Conservation (phyloP, 2,888 invertebrate genomes). For the Pachydiplax longipennis region DNA sequence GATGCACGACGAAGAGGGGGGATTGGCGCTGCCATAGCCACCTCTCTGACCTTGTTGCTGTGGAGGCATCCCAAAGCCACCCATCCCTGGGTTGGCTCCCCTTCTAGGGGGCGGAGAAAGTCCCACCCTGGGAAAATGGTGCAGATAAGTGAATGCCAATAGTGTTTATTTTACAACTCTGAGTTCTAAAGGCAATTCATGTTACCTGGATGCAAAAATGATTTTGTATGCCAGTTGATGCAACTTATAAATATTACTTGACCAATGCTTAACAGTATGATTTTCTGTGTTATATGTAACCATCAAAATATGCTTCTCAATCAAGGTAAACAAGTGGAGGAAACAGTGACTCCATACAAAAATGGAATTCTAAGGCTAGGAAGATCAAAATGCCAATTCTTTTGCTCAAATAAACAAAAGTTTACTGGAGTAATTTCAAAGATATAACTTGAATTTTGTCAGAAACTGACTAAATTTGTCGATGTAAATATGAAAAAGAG, state of each 20-base stretch:
- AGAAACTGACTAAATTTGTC: no score
- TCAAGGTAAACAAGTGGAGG: not conserved
- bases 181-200: slow-evolving; percentile 17
- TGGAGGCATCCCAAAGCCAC: slow-evolving; percentile 69
- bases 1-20: slow-evolving; percentile 37
- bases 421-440: no score
- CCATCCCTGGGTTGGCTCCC: slow-evolving; percentile 68
- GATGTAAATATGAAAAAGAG: no score
- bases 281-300: not conserved
- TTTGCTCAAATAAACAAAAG: not conserved
- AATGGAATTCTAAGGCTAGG: not conserved
- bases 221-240: not conserved
- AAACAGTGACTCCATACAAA: not conserved
- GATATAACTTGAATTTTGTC: no score
- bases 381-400: not conserved
- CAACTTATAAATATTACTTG: not conserved
- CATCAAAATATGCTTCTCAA: not conserved
- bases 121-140: slow-evolving; percentile 22
- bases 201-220: not conserved
- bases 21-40: slow-evolving; percentile 39
- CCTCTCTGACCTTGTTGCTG: slow-evolving; percentile 50
- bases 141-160: slow-evolving; percentile 29
- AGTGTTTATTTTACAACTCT: not conserved
- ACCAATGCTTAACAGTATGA: not conserved
- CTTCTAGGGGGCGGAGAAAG: slow-evolving; percentile 57